These are phyloP conservation scores for Amphipoea oculea DNA, from an alignment of 2,888 invertebrate species.

Conservation along the genomic window DNA sequence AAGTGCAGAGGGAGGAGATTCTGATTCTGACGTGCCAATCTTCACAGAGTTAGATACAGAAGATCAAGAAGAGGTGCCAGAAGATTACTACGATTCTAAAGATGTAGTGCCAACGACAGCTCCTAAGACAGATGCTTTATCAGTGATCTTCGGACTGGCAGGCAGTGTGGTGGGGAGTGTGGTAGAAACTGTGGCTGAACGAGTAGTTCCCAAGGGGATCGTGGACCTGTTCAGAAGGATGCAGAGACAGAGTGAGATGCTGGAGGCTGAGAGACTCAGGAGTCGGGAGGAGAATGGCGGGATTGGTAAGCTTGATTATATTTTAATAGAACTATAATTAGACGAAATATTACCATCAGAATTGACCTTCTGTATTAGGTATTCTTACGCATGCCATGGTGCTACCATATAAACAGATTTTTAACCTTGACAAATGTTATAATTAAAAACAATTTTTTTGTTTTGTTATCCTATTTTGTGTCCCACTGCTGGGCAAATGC, in stretches of 20 bases:
- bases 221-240: conserved; percentile 86
- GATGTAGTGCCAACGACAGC: conserved; percentile 84
- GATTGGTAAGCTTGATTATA: conserved; percentile 76
- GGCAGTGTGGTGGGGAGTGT: conserved; percentile 87
- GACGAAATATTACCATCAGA: no score
- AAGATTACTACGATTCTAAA: conserved; percentile 87
- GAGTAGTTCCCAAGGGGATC: conserved; percentile 85
- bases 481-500: no score
- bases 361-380: no score
- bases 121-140: conserved; percentile 85
- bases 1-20: conserved; percentile 71
- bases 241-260: conserved; percentile 86
- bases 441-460: no score
- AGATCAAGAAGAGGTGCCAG: conserved; percentile 80
- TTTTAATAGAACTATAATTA: neutral
- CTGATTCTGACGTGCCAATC: conserved; percentile 78
- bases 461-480: no score
- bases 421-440: no score
- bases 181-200: conserved; percentile 86
- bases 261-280: conserved; percentile 86
- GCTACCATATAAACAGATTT: no score
- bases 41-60: conserved; percentile 84
- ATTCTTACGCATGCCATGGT: no score
- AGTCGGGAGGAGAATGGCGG: conserved; percentile 89
- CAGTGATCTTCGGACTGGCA: conserved; percentile 86